Base-by-base conservation (phyloP, 2,113 vertebrate genomes). In the Dendropsophus ebraccatus region DNA sequence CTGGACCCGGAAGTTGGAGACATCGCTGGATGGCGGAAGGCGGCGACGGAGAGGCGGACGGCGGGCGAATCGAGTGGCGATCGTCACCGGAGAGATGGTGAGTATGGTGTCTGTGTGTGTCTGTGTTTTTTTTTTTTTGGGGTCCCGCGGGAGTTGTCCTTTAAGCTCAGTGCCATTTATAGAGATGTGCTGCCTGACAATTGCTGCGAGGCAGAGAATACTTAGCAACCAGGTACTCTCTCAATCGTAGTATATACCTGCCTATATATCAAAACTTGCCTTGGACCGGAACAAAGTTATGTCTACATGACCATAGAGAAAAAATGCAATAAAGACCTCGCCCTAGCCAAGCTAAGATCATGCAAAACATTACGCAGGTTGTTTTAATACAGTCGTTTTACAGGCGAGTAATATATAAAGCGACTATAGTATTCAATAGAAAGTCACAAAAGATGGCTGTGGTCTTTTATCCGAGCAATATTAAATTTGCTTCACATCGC, bases 401-500 rank as follows among this genome's bases (percentile, higher is more conserved):
- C n/a, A n/a, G n/a, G n/a, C n/a, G n/a, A n/a, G n/a, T n/a, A n/a
- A 70, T 30, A 41, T 19, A 35, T 14, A 35, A 35, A 19, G 8
- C 35, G 25, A 4, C 60, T 1, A 28, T 4, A 82, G 10, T 69
- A 70, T 21, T 52, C 35, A 25, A 35, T 23, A 17, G n/a, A 17
- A 65, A 52, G 7, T 28, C 30, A 72, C 23, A 65, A n/a, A 81
- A 41, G 9, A 37, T 70, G 25, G 13, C 81, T 56, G 62, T 14
- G 47, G 62, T 70, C 47, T 72, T 17, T 82, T 37, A 41, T 17
- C 67, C 47, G 70, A 56, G 81, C 30, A 82, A 83, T 56, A 83
- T 83, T 83, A 56, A 21, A 83, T 83, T 83, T 72, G 81, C 49
- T 83, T 83, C 81, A 72, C 67, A 73, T 83, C 72, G 67, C 81